Percentiles rank a stretch among this genome's conserved stretches.
phyloP scores from a whole-genome alignment of 2,888 invertebrate species.

The Limnephilus rhombicus region DNA sequence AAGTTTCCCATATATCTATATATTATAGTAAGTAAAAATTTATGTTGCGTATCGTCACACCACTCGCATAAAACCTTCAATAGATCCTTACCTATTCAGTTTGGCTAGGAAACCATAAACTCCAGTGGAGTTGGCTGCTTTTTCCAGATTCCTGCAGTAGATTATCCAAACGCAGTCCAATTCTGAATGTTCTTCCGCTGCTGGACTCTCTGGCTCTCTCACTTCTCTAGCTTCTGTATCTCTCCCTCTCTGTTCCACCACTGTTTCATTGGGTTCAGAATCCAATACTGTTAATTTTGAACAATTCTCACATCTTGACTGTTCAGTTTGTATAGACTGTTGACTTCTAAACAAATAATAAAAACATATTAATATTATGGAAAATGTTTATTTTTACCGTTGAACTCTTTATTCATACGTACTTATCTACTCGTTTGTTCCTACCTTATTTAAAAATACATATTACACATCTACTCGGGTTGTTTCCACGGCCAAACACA shows the following conservation, averaged over 20 bases:
- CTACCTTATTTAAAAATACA: too few species aligned
- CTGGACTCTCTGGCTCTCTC: background rate
- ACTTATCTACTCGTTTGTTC: too few species aligned
- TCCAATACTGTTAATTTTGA: background rate
- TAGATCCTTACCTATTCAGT: constrained; percentile 77
- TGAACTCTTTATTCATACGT: background rate
- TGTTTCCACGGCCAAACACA: too few species aligned
- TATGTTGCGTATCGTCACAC: background rate
- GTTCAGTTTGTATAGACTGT: background rate
- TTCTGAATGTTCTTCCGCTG: constrained; percentile 69
- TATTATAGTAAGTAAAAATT: too few species aligned
- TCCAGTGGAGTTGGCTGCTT: constrained; percentile 75
- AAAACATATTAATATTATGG: background rate
- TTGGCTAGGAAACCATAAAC: constrained; percentile 79
- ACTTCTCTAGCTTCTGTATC: background rate
- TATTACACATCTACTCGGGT: too few species aligned
- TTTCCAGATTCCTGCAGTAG: constrained; percentile 78
- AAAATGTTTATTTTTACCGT: background rate
- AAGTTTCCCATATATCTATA: too few species aligned
- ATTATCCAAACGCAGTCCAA: constrained; percentile 80
- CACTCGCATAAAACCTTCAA: background rate
- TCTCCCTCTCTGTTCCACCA: background rate
- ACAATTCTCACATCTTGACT: background rate
- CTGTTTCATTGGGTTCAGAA: background rate
- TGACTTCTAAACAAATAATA: background rate